These are phyloP conservation scores for Phortica variegata DNA, from an alignment of 1,140 invertebrate genomes.

Conservation along the genomic window DNA sequence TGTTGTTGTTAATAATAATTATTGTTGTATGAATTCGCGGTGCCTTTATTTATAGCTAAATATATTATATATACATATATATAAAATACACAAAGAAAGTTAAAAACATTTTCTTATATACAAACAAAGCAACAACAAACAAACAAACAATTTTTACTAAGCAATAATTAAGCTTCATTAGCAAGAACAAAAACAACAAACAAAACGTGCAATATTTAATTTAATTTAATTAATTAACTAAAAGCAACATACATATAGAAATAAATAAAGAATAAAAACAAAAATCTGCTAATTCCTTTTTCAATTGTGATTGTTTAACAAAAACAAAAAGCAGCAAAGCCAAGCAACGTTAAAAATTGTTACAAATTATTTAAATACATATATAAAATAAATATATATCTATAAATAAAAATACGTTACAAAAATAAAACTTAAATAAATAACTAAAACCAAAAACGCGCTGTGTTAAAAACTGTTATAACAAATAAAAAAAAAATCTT, in stretches of 20 bases:
- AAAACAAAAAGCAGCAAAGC: background rate
- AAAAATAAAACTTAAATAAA: background rate
- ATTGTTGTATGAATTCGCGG: slow-evolving; percentile 52
- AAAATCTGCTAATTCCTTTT: slow-evolving; percentile 13
- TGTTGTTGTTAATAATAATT: too few relatives aligned
- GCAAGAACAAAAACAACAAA: background rate
- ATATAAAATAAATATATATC: background rate
- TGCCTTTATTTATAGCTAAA: slow-evolving; percentile 52
- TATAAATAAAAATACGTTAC: background rate
- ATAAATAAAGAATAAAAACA: slow-evolving; percentile 21
- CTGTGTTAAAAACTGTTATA: too few relatives aligned
- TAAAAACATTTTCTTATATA: slow-evolving; percentile 15
- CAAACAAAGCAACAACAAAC: slow-evolving; percentile 30
- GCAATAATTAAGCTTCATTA: slow-evolving; percentile 16
- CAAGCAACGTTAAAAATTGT: slow-evolving; percentile 6
- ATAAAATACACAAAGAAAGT: slow-evolving; percentile 9
- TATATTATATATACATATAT: slow-evolving; percentile 36
- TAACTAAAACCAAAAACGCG: too few relatives aligned
- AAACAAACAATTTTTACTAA: slow-evolving; percentile 26
- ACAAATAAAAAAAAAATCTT: slow-evolving; percentile 14
- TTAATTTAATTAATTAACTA: slow-evolving; percentile 33
- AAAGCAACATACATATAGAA: slow-evolving; percentile 4
- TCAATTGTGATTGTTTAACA: slow-evolving; percentile 2
- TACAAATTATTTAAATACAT: slow-evolving; percentile 24
- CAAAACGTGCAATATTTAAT: slow-evolving; percentile 52